These are phyloP conservation scores for Thymelicus lineola DNA, from an alignment of 2,888 invertebrate species.

Conservation along the genomic window DNA sequence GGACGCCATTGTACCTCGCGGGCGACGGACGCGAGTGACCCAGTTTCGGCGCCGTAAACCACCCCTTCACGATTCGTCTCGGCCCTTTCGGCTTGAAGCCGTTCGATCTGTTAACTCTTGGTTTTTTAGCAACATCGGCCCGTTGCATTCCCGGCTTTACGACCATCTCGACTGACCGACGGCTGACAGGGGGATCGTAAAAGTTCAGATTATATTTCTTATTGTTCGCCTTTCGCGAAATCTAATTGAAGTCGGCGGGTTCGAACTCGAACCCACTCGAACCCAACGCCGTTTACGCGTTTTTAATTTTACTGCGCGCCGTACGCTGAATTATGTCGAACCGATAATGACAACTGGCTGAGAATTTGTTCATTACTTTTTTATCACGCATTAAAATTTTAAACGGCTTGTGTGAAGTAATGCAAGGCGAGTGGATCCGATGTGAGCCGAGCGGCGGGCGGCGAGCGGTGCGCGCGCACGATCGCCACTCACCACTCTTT, in stretches of 20 bases:
- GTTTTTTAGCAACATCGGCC: slow-evolving; percentile 68
- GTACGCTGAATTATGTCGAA: slow-evolving; percentile 71
- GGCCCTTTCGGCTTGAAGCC: slow-evolving; percentile 62
- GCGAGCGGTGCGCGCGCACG: slow-evolving; percentile 36
- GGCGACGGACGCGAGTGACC: slow-evolving; percentile 62
- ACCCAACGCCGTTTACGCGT: slow-evolving; percentile 74
- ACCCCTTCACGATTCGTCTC: slow-evolving; percentile 70
- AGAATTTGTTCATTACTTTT: slow-evolving; percentile 74
- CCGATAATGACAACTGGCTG: slow-evolving; percentile 63
- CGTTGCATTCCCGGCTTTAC: slow-evolving; percentile 81
- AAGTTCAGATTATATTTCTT: slow-evolving; percentile 82
- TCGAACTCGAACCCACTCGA: slow-evolving; percentile 53
- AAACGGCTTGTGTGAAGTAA: slow-evolving; percentile 52
- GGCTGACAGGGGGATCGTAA: slow-evolving; percentile 78
- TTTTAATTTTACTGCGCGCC: slow-evolving; percentile 77
- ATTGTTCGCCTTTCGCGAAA: slow-evolving; percentile 83
- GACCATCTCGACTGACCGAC: slow-evolving; percentile 72
- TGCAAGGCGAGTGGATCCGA: slow-evolving; percentile 19
- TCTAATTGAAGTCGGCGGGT: slow-evolving; percentile 78
- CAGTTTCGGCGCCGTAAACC: slow-evolving; percentile 72
- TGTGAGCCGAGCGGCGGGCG: background rate
- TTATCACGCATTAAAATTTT: slow-evolving; percentile 71
- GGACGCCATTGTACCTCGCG: slow-evolving; percentile 31
- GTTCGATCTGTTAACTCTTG: slow-evolving; percentile 62
- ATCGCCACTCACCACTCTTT: slow-evolving; percentile 29